Percentiles rank a stretch among this genome's conserved stretches.
Conservation (phyloP, 2,797 vertebrate species). For the Merluccius polli region DNA sequence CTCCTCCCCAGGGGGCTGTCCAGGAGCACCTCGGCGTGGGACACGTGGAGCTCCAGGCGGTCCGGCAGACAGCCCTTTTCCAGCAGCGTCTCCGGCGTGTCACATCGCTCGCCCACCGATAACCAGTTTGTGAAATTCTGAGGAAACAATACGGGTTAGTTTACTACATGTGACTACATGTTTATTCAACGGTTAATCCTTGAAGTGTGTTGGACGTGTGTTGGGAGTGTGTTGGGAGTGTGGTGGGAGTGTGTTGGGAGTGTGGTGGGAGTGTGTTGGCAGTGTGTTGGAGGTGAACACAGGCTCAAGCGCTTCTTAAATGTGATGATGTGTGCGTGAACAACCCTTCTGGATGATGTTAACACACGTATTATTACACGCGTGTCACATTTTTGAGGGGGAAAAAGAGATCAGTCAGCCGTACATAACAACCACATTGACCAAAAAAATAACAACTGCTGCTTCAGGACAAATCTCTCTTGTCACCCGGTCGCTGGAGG, state of each 20-base stretch:
- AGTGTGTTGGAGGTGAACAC: too few species aligned
- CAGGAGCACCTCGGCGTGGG: conserved; percentile 71
- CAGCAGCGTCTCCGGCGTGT: conserved; percentile 76
- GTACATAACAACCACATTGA: not conserved
- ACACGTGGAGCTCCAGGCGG: conserved; percentile 82
- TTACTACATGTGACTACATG: not conserved
- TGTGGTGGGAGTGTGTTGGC: too few species aligned
- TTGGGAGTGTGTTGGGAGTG: not conserved
- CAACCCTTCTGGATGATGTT: too few species aligned
- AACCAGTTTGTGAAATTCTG: conserved; percentile 90
- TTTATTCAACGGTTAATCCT: too few species aligned
- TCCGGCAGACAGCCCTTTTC: conserved; percentile 78
- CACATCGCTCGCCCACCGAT: conserved; percentile 80
- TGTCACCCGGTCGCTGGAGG: not conserved
- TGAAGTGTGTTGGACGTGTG: not conserved
- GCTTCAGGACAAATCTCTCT: not conserved
- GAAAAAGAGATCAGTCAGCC: not conserved
- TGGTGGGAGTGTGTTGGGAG: too few species aligned
- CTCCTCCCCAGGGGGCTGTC: conserved; percentile 77
- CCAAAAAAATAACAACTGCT: not conserved
- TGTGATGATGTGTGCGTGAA: too few species aligned
- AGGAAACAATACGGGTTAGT: conserved; percentile 23
- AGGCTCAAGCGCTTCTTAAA: too few species aligned
- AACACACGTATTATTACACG: too few species aligned
- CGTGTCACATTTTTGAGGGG: too few species aligned